Evolutionary conservation across 2,113 vertebrate genomes (phyloP), one percentile per base, ranked within the genome.

Genomic region (Eurypyga helias): DNA sequence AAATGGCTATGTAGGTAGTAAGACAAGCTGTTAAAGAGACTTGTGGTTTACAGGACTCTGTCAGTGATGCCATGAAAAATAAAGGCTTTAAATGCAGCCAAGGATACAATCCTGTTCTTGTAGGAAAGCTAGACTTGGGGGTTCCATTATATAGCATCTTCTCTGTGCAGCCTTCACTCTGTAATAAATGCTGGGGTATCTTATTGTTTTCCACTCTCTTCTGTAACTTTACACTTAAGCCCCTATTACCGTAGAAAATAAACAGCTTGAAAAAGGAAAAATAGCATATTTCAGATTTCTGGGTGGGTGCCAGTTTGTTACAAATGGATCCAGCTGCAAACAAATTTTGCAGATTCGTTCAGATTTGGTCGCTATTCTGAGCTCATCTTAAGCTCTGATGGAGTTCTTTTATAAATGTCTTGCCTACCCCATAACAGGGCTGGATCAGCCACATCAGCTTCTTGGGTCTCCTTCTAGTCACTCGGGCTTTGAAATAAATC

Each of bases 1-100:
- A 86, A 87, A 87, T 73, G 67, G 36, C 31, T 73, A 62, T 23
- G 51, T 57, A 92, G 90, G 41, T 93, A 90, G 75, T 36, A 83
- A 73, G 76, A 83, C 45, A 92, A 96, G 76, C 76, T 94, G 41
- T 80, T 93, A 48, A 79, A 97, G 67, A 95, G 57, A 83, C 46
- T 72, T 66, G 48, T 75, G 66, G 13, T 77, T 96, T 83, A 89
- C 51, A 76, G 48, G 71, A 87, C 62, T 45, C 18, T 73, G 43
- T 69, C 61, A 73, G 46, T 81, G 77, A 93, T 69, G 72, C 13
- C 33, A 51, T 75, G 52, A 76, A 91, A 84, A 96, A 86, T 25
- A 88, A 84, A 87, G 24, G n/a, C 48, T 91, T 94, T 64, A 77
- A 26, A 55, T 92, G 46, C 51, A 87, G 54, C 24, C 48, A 90